Conservation (phyloP, 2,113 vertebrate species). For the Bufo gargarizans region DNA sequence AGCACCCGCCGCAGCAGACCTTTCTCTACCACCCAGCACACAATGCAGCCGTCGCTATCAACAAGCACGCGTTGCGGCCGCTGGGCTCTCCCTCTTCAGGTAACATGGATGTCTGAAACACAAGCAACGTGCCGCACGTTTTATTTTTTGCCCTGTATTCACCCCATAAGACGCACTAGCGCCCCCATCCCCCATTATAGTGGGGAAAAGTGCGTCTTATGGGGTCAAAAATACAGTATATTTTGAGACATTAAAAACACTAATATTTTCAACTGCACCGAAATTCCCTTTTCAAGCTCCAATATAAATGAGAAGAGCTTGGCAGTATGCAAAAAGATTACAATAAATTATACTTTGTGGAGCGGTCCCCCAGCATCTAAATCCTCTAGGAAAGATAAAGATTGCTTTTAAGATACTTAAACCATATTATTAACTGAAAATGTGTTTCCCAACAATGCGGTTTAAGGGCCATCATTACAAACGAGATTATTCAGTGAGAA, state of each 20-base stretch:
- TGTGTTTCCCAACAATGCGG: constrained; percentile 15
- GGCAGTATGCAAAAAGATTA: constrained; percentile 13
- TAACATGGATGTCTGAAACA: too few species aligned
- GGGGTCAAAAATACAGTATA: too few species aligned
- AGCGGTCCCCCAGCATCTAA: neutral
- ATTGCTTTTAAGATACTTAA: constrained; percentile 45
- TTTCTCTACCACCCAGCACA: too few species aligned
- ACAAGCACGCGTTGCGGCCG: too few species aligned
- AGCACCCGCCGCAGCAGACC: too few species aligned
- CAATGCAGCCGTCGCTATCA: too few species aligned
- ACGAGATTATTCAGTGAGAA: constrained; percentile 20
- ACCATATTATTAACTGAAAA: constrained; percentile 8
- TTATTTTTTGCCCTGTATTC: too few species aligned
- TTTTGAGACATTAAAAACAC: neutral
- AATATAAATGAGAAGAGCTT: constrained; percentile 11
- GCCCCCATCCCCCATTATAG: too few species aligned
- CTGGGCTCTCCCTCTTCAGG: too few species aligned
- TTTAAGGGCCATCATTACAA: neutral
- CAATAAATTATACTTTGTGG: constrained; percentile 15
- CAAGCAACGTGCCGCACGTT: too few species aligned
- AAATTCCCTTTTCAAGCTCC: constrained; percentile 8
- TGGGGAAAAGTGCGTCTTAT: too few species aligned
- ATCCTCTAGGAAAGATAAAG: constrained; percentile 33
- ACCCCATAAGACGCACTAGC: too few species aligned
- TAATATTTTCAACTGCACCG: neutral